These are phyloP conservation scores for Drosophila pallidifrons DNA, from an alignment of 1,140 invertebrate genomes.

Conservation along the genomic window DNA sequence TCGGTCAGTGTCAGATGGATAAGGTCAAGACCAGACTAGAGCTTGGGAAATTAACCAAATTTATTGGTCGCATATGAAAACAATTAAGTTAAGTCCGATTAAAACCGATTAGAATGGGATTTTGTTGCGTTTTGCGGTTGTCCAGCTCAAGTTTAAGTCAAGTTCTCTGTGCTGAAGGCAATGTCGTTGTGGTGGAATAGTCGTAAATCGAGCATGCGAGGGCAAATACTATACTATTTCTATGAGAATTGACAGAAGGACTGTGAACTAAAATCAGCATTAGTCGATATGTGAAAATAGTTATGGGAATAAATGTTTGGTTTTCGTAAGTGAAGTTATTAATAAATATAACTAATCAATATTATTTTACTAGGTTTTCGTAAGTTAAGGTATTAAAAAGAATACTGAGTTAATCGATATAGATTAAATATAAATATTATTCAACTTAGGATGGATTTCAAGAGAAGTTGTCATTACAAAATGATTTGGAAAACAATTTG, in stretches of 20 bases:
- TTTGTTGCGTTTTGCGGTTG: conserved; percentile 67
- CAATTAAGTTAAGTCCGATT: conserved; percentile 37
- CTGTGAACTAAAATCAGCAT: not conserved
- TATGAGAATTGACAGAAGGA: conserved; percentile 1
- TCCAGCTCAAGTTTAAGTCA: conserved; percentile 47
- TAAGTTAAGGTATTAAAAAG: too few species aligned
- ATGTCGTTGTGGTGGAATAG: conserved; percentile 18
- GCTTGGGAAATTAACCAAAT: conserved; percentile 32
- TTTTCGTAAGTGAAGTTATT: too few species aligned
- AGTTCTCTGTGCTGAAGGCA: conserved; percentile 35
- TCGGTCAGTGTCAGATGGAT: conserved; percentile 29
- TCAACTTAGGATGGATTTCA: too few species aligned
- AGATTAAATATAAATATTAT: too few species aligned
- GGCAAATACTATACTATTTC: not conserved
- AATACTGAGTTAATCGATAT: too few species aligned
- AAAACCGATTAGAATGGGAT: conserved; percentile 50
- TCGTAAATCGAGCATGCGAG: not conserved
- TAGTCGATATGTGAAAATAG: not conserved
- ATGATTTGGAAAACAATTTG: too few species aligned
- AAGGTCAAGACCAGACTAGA: conserved; percentile 34
- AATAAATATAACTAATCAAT: too few species aligned
- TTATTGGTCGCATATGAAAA: conserved; percentile 37
- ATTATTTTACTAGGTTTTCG: too few species aligned
- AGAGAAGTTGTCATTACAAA: too few species aligned
- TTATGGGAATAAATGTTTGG: too few species aligned